A percentile compares a stretch with the other conserved stretches of the same genome.
Evolutionary conservation across 2,797 vertebrate species (phyloP).

Genomic region (Macrochelys suwanniensis): DNA sequence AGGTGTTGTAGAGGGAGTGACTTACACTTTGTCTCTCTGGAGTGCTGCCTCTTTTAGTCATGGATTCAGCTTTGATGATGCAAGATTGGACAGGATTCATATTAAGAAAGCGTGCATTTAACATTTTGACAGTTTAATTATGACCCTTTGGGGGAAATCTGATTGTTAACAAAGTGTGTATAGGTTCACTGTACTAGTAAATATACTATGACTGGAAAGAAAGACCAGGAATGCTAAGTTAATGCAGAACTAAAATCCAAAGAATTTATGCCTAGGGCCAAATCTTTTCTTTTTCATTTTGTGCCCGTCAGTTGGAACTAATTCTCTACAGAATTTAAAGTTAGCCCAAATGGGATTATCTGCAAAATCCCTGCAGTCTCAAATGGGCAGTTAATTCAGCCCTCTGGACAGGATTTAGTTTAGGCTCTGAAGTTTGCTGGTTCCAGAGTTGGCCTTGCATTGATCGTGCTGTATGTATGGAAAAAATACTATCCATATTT

Average conservation of each 20-base stretch:
- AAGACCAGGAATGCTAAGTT: slow-evolving; percentile 29
- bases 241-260: slow-evolving; percentile 51
- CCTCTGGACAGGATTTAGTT: slow-evolving; percentile 70
- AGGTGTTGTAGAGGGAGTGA: neutral
- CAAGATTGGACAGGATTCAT: neutral
- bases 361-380: slow-evolving; percentile 67
- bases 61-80: neutral
- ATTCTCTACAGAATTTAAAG: slow-evolving; percentile 77
- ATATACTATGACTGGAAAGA: slow-evolving; percentile 30
- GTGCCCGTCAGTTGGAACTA: slow-evolving; percentile 76
- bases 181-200: neutral
- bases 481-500: slow-evolving; percentile 30
- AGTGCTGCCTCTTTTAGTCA: neutral
- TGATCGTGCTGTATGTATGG: slow-evolving; percentile 64
- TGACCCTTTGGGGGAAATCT: neutral
- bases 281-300: slow-evolving; percentile 75
- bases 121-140: neutral
- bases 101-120: neutral
- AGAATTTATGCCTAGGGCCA: slow-evolving; percentile 67
- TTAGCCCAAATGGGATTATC: slow-evolving; percentile 69
- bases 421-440: slow-evolving; percentile 69
- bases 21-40: neutral
- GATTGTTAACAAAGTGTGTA: neutral
- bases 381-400: slow-evolving; percentile 71
- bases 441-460: slow-evolving; percentile 70